Evolutionary conservation across 2,113 vertebrate genomes (phyloP), one percentile per base, ranked within the genome.

Genomic region (Amia ocellicauda): DNA sequence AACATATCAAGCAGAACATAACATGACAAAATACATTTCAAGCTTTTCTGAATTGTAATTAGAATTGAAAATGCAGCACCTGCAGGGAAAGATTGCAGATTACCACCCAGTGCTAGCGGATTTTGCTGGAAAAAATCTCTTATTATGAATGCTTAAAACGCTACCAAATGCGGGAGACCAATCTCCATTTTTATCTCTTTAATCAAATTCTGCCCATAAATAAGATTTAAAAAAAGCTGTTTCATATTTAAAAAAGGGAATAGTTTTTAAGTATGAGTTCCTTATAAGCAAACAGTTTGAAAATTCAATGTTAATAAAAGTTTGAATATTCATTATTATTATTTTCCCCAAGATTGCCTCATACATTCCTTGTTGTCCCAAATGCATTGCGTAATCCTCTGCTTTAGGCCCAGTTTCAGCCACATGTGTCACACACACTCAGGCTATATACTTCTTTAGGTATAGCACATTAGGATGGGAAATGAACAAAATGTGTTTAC

Each of bases 291-390:
- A 14, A 13, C 51, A 14, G 51, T 22, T 14, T 26, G 24, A 26
- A 53, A 53, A 14, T 53, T 53, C 51, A 53, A 26, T 14, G 9
- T 53, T 53, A 53, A 53, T 53, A 53, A 53, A 50, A 53, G 22
- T 53, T 22, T 26, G 23, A 22, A 53, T 53, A 53, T 26, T 53
- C 27, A 53, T 53, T 53, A 53, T 53, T 26, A 53, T 53, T 26
- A 53, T 53, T 53, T 53, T 16, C 23, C n/a, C n/a, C n/a, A n/a
- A n/a, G n/a, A 26, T 53, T 53, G 51, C 23, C 51, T 26, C 50
- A 52, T 22, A 24, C 11, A 26, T 26, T 53, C n/a, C n/a, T n/a
- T 53, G 24, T 53, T 53, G 51, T 26, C 20, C 51, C 4, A 53
- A 53, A 19, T 26, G 51, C 27, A 26, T 26, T 53, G 51, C 7